These are phyloP conservation scores for Monodelphis domestica DNA, from an alignment of 2,797 vertebrate species.

Conservation along the genomic window DNA sequence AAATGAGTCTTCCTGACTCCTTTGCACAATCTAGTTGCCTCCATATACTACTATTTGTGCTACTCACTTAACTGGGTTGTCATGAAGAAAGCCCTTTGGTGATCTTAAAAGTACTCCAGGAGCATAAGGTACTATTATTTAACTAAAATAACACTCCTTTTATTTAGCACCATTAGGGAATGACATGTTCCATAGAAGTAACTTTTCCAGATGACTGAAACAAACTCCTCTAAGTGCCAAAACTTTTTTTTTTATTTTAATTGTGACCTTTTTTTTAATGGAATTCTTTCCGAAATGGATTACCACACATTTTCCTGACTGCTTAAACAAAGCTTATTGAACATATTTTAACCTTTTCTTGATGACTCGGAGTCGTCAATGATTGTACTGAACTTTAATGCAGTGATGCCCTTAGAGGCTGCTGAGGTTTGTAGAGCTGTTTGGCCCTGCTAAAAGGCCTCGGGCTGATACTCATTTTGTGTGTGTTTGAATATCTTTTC, in stretches of 20 bases:
- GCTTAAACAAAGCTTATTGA: constrained; percentile 44
- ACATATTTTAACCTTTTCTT: constrained; percentile 30
- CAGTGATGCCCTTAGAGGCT: constrained; percentile 23
- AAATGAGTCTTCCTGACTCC: too few relatives aligned
- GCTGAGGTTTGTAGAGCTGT: background rate
- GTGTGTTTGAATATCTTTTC: background rate
- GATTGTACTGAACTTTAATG: constrained; percentile 15
- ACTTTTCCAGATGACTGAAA: constrained; percentile 1
- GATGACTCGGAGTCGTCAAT: constrained; percentile 46
- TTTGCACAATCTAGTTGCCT: too few relatives aligned
- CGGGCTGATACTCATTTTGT: background rate
- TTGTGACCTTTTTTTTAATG: background rate
- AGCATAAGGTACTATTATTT: background rate
- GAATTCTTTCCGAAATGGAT: constrained; percentile 2
- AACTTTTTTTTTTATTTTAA: constrained; percentile 1
- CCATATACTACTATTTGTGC: too few relatives aligned
- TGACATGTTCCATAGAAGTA: background rate
- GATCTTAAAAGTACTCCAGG: background rate
- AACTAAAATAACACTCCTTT: background rate
- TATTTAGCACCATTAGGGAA: background rate
- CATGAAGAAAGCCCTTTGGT: background rate
- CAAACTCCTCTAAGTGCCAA: background rate
- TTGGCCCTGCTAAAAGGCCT: constrained; percentile 42
- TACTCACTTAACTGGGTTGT: background rate
- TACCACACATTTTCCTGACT: constrained; percentile 32